A percentile compares a stretch with the other conserved stretches of the same genome.
These are phyloP conservation scores for Machimus atricapillus DNA, from an alignment of 2,888 invertebrate species.

Conservation along the genomic window DNA sequence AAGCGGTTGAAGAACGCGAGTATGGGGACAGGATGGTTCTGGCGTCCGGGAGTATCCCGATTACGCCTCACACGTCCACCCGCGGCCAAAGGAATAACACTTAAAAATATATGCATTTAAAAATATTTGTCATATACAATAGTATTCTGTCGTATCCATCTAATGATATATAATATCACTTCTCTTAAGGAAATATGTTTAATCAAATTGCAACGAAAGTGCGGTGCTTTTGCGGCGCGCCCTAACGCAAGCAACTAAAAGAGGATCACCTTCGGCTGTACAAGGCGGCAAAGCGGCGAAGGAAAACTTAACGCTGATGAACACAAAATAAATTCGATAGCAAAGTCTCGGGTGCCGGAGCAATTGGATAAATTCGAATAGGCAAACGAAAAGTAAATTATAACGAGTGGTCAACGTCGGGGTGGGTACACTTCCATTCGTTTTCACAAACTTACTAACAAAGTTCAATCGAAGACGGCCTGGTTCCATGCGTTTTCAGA, in stretches of 20 bases:
- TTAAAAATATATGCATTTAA: slow-evolving; percentile 13
- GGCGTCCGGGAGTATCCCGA: background rate
- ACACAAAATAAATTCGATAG: slow-evolving; percentile 9
- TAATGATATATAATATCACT: slow-evolving; percentile 39
- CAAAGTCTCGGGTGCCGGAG: background rate
- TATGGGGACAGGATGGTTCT: background rate
- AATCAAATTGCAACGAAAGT: slow-evolving; percentile 15
- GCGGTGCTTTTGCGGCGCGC: background rate
- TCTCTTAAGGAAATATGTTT: slow-evolving; percentile 27
- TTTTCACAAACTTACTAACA: background rate
- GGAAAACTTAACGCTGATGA: background rate
- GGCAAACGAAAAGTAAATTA: background rate
- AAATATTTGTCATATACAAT: slow-evolving; percentile 38
- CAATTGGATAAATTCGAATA: background rate
- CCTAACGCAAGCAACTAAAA: background rate
- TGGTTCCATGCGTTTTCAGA: slow-evolving; percentile 65
- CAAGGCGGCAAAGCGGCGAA: background rate
- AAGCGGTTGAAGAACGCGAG: background rate
- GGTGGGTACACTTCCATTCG: slow-evolving; percentile 1
- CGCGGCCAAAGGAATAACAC: slow-evolving; percentile 7
- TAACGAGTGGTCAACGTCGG: background rate
- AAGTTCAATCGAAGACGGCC: slow-evolving; percentile 2
- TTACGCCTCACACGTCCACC: background rate
- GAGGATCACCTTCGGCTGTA: background rate
- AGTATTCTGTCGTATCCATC: slow-evolving; percentile 25